Evolutionary conservation across 2,113 vertebrate species (phyloP).

Genomic region (Elephas maximus): DNA sequence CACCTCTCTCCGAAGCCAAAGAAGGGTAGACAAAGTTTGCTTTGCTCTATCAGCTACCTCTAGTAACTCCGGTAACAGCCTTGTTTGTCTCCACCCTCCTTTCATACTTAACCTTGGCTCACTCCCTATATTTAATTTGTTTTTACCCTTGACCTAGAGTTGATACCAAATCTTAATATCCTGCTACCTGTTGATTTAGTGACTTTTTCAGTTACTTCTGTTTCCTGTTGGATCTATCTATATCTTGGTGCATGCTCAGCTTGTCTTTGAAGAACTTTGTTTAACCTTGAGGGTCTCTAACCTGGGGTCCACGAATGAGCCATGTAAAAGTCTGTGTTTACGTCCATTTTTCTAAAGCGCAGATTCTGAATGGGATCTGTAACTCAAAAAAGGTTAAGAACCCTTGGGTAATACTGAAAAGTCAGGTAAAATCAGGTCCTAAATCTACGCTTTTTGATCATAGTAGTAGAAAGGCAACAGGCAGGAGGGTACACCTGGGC

Average conservation of each 20-base stretch:
- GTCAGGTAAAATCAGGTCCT: not conserved
- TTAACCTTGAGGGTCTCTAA: not conserved
- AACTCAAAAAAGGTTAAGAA: not conserved
- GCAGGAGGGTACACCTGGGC: not conserved
- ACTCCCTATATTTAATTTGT: not conserved
- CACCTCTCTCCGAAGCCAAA: not conserved
- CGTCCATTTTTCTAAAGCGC: not conserved
- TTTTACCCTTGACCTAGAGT: conserved; percentile 45
- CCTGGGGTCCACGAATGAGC: not conserved
- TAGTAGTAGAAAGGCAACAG: not conserved
- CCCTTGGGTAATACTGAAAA: not conserved
- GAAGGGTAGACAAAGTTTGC: not conserved
- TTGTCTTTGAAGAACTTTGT: not conserved
- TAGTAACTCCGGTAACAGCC: not conserved
- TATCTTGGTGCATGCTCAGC: not conserved
- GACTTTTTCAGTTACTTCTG: conserved; percentile 21
- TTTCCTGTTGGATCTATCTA: conserved; percentile 9
- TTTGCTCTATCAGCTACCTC: not conserved
- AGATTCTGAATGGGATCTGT: not conserved
- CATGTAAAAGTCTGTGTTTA: not conserved
- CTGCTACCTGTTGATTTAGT: not conserved
- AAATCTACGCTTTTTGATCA: not conserved
- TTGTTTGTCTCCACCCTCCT: not conserved
- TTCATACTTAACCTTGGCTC: not conserved
- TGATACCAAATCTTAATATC: not conserved